Conservation (phyloP, 2,797 vertebrate genomes). For the Alfaro cultratus region DNA sequence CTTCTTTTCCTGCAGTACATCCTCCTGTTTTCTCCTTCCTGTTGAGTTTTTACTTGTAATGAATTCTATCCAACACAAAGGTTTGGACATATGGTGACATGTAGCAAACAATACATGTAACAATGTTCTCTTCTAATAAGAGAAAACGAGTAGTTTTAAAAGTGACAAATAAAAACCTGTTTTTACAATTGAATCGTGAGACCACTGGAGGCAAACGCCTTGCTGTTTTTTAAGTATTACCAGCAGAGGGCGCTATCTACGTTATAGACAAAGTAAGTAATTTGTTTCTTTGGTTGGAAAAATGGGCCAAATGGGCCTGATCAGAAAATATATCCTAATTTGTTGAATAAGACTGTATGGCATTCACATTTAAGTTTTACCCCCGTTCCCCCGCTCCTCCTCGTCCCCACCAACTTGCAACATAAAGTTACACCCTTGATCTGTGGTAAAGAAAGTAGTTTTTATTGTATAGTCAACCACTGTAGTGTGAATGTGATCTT, state of each 20-base stretch:
- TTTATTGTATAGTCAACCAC: neutral
- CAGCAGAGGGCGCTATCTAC: neutral
- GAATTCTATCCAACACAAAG: neutral
- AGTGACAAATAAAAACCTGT: neutral
- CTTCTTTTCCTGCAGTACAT: neutral
- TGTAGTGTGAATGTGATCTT: too few relatives aligned
- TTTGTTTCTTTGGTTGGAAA: neutral
- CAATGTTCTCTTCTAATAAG: neutral
- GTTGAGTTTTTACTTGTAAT: neutral
- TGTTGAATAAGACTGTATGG: too few relatives aligned
- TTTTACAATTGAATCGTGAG: neutral
- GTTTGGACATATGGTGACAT: neutral
- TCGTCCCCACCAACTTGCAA: too few relatives aligned
- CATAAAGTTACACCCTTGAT: too few relatives aligned
- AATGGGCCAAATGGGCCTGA: neutral
- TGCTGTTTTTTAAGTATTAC: neutral
- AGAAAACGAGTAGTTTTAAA: neutral
- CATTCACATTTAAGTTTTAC: too few relatives aligned
- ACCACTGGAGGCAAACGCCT: neutral
- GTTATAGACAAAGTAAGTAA: neutral
- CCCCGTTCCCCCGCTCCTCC: too few relatives aligned
- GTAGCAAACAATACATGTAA: neutral
- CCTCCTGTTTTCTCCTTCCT: neutral
- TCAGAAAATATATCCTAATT: too few relatives aligned
- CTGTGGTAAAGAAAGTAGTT: too few relatives aligned